phyloP scores from a whole-genome alignment of 2,888 invertebrate species.

The Andrena fulva region DNA sequence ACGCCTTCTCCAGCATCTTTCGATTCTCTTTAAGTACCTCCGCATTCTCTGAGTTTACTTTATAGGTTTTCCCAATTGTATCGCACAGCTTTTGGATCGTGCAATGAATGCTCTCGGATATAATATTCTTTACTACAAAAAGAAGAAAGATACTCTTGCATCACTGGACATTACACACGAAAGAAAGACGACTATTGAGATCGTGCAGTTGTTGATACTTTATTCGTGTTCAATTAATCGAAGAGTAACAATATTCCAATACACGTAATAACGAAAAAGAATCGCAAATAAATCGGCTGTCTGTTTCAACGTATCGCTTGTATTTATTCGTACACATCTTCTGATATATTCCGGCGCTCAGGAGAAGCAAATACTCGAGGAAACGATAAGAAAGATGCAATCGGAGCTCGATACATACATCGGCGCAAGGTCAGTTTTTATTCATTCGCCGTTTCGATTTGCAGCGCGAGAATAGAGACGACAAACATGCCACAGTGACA shows the following conservation, averaged over 20 bases:
- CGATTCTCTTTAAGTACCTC: slow-evolving; percentile 61
- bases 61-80: slow-evolving; percentile 69
- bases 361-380: slow-evolving; percentile 7
- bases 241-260: not conserved
- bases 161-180: not conserved
- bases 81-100: slow-evolving; percentile 67
- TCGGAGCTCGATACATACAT: slow-evolving; percentile 15
- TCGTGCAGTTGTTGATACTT: not conserved
- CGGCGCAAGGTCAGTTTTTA: slow-evolving; percentile 54
- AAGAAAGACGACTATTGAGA: not conserved
- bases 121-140: slow-evolving; percentile 70
- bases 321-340: slow-evolving; percentile 2
- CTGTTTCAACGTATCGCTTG: not conserved
- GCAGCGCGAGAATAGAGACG: slow-evolving; percentile 1
- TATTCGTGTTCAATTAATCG: not conserved
- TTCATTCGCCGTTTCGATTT: slow-evolving; percentile 37
- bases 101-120: slow-evolving; percentile 70
- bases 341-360: not conserved
- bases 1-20: slow-evolving; percentile 67
- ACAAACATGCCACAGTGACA: too few relatives aligned
- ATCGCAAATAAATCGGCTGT: not conserved
- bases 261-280: not conserved
- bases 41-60: slow-evolving; percentile 60
- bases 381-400: slow-evolving; percentile 29
- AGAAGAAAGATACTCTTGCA: not conserved